These are phyloP conservation scores for Timema cristinae DNA, from an alignment of 2,888 invertebrate genomes.

Conservation along the genomic window DNA sequence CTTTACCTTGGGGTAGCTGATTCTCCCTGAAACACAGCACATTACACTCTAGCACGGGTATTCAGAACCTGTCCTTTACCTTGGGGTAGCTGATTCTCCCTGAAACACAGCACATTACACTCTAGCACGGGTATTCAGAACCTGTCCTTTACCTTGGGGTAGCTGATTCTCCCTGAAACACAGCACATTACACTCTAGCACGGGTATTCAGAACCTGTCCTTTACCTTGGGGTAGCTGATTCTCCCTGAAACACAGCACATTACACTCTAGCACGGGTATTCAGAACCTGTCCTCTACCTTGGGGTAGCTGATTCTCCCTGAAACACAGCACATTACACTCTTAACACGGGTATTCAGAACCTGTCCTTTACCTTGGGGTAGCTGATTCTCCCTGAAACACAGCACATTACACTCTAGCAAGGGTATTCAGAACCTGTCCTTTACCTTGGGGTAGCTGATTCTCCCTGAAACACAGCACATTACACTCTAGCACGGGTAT, in stretches of 20 bases:
- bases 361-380: conserved; percentile 61
- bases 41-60: neutral
- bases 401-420: neutral
- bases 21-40: conserved; percentile 34
- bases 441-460: conserved; percentile 57
- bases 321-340: conserved; percentile 7
- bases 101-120: conserved; percentile 17
- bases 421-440: conserved; percentile 57
- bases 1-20: conserved; percentile 58
- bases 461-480: conserved; percentile 31
- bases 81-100: conserved; percentile 52
- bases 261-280: neutral
- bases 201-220: conserved; percentile 57
- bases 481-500: neutral
- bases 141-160: conserved; percentile 61
- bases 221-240: conserved; percentile 57
- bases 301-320: conserved; percentile 52
- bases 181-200: neutral
- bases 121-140: conserved; percentile 47
- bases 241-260: conserved; percentile 31
- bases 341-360: conserved; percentile 48
- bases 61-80: conserved; percentile 64
- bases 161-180: conserved; percentile 44
- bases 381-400: conserved; percentile 44
- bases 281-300: conserved; percentile 64